A percentile compares a stretch with the other conserved stretches of the same genome.
Conservation (phyloP, 2,888 invertebrate species). For the Acronicta alni region DNA sequence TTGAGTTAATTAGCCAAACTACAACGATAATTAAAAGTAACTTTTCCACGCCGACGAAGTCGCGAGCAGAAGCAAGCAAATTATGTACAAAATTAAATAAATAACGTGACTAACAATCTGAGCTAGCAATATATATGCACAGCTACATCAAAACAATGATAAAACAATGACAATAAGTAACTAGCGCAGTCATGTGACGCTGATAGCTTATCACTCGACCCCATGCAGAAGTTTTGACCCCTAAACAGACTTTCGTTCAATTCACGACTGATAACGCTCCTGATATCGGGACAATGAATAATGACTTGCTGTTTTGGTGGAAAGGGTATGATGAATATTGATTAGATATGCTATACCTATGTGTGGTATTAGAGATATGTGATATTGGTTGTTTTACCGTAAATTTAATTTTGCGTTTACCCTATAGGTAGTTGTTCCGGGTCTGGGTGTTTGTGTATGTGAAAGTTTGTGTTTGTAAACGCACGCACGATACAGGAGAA, state of each 20-base stretch:
- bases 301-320: constrained; percentile 7
- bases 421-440: too few species aligned
- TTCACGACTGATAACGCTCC: constrained; percentile 33
- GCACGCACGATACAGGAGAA: too few species aligned
- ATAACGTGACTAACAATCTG: neutral
- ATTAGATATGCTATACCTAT: neutral
- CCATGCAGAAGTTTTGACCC: constrained; percentile 31
- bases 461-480: too few species aligned
- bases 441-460: too few species aligned
- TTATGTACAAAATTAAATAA: too few species aligned
- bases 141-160: constrained; percentile 25
- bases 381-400: too few species aligned
- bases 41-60: too few species aligned
- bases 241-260: constrained; percentile 53
- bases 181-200: constrained; percentile 35
- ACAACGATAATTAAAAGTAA: too few species aligned
- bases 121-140: neutral
- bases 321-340: neutral
- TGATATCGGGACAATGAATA: constrained; percentile 29
- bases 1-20: too few species aligned
- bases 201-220: constrained; percentile 50
- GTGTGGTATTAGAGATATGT: too few species aligned
- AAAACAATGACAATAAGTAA: constrained; percentile 30
- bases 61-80: too few species aligned
- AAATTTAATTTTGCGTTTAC: too few species aligned